These are phyloP conservation scores for Temnothorax nylanderi DNA, from an alignment of 1,140 invertebrate genomes.

Conservation along the genomic window DNA sequence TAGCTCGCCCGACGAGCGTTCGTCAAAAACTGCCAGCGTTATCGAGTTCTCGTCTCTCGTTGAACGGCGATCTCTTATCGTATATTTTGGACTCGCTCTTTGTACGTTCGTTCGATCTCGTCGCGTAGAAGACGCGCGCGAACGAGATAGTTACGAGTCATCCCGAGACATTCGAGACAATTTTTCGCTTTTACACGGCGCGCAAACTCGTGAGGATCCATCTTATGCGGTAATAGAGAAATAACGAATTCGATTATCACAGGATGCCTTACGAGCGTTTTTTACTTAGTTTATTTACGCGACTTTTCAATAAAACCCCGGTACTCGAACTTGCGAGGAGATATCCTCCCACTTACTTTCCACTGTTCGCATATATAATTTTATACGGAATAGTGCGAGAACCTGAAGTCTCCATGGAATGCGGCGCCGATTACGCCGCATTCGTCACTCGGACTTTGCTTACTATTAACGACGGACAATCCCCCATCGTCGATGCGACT, in stretches of 20 bases:
- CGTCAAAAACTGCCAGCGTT: constrained; percentile 60
- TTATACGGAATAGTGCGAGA: not conserved
- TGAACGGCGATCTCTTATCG: constrained; percentile 6
- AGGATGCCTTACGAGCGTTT: constrained; percentile 58
- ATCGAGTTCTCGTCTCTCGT: constrained; percentile 37
- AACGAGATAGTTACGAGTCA: constrained; percentile 13
- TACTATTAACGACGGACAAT: constrained; percentile 75
- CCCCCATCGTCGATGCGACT: constrained; percentile 72
- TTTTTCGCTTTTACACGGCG: constrained; percentile 23
- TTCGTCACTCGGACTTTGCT: constrained; percentile 16
- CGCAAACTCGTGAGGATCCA: constrained; percentile 48
- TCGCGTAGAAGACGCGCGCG: not conserved
- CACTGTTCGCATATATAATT: constrained; percentile 33
- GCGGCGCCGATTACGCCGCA: constrained; percentile 30
- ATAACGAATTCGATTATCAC: constrained; percentile 40
- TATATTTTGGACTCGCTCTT: constrained; percentile 26
- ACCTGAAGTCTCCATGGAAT: not conserved
- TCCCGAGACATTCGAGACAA: constrained; percentile 17
- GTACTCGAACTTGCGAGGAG: not conserved
- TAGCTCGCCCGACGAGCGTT: constrained; percentile 24
- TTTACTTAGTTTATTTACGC: constrained; percentile 52
- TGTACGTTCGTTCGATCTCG: constrained; percentile 35
- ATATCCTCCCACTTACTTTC: constrained; percentile 12
- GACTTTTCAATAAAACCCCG: not conserved
- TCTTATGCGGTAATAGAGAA: constrained; percentile 30